phyloP scores from a whole-genome alignment of 2,113 vertebrate genomes.

The Pardalotus punctatus region DNA sequence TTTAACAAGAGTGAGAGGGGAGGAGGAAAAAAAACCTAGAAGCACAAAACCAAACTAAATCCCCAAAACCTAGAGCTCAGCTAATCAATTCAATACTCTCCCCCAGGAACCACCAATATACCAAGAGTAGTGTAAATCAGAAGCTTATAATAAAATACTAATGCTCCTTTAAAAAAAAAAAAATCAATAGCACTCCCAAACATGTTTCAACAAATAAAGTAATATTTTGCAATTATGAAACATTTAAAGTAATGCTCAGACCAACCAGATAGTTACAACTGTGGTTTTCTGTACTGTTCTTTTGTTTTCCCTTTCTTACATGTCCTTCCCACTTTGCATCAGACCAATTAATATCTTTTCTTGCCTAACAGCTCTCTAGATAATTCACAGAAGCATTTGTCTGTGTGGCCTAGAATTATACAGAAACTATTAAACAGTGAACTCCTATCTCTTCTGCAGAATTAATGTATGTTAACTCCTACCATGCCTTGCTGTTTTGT shows the following conservation, averaged over 20 bases:
- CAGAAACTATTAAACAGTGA: constrained; percentile 68
- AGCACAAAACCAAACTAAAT: background rate
- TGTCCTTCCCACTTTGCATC: constrained; percentile 45
- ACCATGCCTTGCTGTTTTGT: background rate
- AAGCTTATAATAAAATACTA: constrained; percentile 47
- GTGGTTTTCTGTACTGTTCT: background rate
- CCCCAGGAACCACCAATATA: background rate
- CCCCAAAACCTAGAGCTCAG: background rate
- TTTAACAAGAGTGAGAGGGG: background rate
- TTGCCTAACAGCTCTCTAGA: constrained; percentile 64
- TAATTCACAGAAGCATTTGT: constrained; percentile 64
- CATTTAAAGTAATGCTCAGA: background rate
- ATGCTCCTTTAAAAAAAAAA: background rate
- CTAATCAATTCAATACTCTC: constrained; percentile 26
- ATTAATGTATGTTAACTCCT: constrained; percentile 55
- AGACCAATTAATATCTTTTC: constrained; percentile 66
- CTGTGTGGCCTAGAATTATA: constrained; percentile 65
- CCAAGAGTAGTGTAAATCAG: background rate
- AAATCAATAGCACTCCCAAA: constrained; percentile 37
- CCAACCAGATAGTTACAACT: constrained; percentile 16
- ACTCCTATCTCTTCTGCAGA: constrained; percentile 43
- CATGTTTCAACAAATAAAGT: constrained; percentile 16
- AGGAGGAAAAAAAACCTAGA: background rate
- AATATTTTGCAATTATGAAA: constrained; percentile 17
- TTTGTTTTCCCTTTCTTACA: constrained; percentile 41